Conservation (phyloP, 1,140 invertebrate species). For the Propsilocerus akamusi region DNA sequence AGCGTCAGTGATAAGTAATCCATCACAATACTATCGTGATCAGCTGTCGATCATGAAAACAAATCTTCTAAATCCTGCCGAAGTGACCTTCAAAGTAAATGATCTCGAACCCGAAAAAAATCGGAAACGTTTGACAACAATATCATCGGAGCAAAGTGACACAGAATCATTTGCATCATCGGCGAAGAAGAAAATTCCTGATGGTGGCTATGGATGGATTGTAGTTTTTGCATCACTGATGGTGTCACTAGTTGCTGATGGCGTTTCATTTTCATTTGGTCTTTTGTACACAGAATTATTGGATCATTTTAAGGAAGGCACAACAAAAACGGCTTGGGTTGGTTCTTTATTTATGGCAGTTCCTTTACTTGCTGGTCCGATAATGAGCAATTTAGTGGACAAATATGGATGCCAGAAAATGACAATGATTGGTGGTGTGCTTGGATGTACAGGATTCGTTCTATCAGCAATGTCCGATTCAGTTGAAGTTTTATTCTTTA, state of each 20-base stretch:
- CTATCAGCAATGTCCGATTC: slow-evolving; percentile 53
- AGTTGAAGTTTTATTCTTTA: slow-evolving; percentile 60
- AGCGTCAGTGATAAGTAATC: background rate
- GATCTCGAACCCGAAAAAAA: background rate
- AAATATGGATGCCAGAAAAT: slow-evolving; percentile 71
- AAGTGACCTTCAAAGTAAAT: background rate
- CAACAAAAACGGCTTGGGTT: slow-evolving; percentile 72
- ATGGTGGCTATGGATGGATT: slow-evolving; percentile 54
- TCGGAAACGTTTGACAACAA: slow-evolving; percentile 20
- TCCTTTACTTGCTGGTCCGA: slow-evolving; percentile 66
- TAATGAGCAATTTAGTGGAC: slow-evolving; percentile 73
- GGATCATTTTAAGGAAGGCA: slow-evolving; percentile 62
- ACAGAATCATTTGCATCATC: slow-evolving; percentile 18
- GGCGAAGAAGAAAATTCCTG: slow-evolving; percentile 18
- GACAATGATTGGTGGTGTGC: slow-evolving; percentile 58
- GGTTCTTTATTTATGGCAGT: slow-evolving; percentile 77
- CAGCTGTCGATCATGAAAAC: background rate
- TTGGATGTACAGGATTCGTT: slow-evolving; percentile 62
- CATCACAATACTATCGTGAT: background rate
- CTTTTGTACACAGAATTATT: slow-evolving; percentile 73
- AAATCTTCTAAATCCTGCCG: background rate
- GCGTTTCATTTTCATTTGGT: slow-evolving; percentile 84
- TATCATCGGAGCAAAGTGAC: slow-evolving; percentile 13
- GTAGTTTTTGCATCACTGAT: slow-evolving; percentile 69
- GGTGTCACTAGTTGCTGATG: slow-evolving; percentile 87